Conservation (phyloP, 2,113 vertebrate genomes). For the Boulengeromyrus knoepffleri region DNA sequence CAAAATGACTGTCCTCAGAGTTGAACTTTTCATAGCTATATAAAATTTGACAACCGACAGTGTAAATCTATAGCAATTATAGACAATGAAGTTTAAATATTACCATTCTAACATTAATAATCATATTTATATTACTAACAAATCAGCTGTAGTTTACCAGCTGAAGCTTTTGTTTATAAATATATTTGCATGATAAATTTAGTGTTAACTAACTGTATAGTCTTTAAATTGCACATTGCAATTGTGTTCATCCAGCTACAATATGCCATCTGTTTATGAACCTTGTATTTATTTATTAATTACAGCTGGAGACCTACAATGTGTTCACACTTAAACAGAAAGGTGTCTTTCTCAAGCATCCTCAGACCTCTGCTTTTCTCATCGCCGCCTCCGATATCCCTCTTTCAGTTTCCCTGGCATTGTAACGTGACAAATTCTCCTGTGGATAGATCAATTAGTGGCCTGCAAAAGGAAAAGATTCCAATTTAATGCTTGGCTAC, state of each 20-base stretch:
- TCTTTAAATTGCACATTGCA: background rate
- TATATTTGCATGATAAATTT: background rate
- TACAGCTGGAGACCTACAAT: background rate
- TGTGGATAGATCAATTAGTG: slow-evolving; percentile 51
- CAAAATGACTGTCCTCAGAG: background rate
- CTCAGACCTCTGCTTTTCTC: background rate
- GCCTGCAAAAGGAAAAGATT: slow-evolving; percentile 62
- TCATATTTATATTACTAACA: background rate
- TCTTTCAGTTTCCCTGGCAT: background rate
- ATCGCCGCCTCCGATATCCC: background rate
- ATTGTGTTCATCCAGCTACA: background rate
- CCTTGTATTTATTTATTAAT: background rate
- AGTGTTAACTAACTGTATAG: background rate
- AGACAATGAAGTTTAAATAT: background rate
- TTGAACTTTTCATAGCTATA: background rate
- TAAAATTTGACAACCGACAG: background rate
- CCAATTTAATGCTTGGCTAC: slow-evolving; percentile 68
- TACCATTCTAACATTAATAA: background rate
- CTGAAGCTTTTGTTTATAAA: background rate
- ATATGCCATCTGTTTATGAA: background rate
- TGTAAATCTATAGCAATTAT: background rate
- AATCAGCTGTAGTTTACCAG: background rate
- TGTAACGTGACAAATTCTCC: slow-evolving; percentile 36
- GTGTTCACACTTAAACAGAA: background rate
- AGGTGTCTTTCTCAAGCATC: background rate